Percentiles rank a stretch among this genome's conserved stretches.
Evolutionary conservation across 2,888 invertebrate genomes (phyloP).

Genomic region (Lysandra bellargus): DNA sequence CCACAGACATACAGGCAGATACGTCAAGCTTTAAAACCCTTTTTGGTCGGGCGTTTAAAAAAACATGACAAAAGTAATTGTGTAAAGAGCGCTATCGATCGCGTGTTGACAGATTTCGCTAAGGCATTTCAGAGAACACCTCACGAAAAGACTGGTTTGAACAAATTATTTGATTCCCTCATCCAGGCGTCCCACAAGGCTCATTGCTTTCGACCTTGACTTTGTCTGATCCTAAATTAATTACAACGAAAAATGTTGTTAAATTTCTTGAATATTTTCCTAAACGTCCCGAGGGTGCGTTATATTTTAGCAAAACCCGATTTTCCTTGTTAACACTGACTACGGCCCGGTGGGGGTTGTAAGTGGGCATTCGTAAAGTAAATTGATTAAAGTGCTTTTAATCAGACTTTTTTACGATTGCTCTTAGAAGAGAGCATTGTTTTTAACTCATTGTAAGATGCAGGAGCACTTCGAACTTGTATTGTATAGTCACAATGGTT

Average conservation of each 20-base stretch:
- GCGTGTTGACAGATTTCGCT: not conserved
- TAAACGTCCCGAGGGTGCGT: not conserved
- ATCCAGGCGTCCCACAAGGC: conserved; percentile 6
- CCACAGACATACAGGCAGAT: too few species aligned
- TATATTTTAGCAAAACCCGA: conserved; percentile 26
- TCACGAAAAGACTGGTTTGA: not conserved
- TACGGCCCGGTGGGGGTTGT: conserved; percentile 2
- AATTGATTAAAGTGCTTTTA: conserved; percentile 27
- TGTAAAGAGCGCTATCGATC: not conserved
- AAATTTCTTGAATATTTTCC: not conserved
- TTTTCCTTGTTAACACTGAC: conserved; percentile 26
- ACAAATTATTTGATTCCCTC: not conserved
- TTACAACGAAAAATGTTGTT: not conserved
- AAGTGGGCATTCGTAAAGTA: conserved; percentile 15
- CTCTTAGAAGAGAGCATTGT: conserved; percentile 10
- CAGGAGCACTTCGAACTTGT: not conserved
- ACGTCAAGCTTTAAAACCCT: too few species aligned
- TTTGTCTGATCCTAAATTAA: conserved; percentile 6
- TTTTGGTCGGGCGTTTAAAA: too few species aligned
- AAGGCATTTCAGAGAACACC: not conserved
- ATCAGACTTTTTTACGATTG: conserved; percentile 15
- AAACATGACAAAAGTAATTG: not conserved
- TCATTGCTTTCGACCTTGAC: not conserved
- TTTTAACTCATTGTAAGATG: not conserved
- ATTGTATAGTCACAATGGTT: not conserved